Evolutionary conservation across 2,113 vertebrate genomes (phyloP), one percentile per base, ranked within the genome.

Genomic region (Pundamilia nyererei): DNA sequence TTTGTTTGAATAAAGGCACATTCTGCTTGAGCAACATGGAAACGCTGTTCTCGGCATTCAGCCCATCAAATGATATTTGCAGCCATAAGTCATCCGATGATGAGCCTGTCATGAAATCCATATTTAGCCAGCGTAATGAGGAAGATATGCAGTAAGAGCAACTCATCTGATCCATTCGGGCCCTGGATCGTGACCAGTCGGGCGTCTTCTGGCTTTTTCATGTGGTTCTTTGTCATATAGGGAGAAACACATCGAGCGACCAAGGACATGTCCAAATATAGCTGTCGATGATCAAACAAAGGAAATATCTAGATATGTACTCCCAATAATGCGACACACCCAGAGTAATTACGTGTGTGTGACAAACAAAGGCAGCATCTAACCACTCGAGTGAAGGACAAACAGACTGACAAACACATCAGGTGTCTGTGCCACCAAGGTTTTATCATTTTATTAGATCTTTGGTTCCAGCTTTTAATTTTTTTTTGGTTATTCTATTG

Each of bases 81-180:
- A 79, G 35, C 33, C 47, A n/a, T 53, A 85, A 87, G 54, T 81
- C 89, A 82, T 81, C 31, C 15, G 65, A 77, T n/a, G 79, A 31
- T 45, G 72, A 51, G 10, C 79, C 87, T 19, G 70, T 80, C 58
- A 80, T 85, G 21, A 79, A 70, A 21, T 65, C 87, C 91, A 91
- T 54, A 88, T 92, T 93, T 91, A 91, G 86, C 53, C 47, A 5
- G 9, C 1, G 54, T 79, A 80, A 89, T 88, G 82, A 89, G 80
- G 87, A 89, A 89, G 83, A 79, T 62, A 85, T 88, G 89, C 58
- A 70, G 60, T 14, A 31, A 90, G 81, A 82, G 80, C 24, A 65
- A 79, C 79, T 80, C 89, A 62, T 82, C 31, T 83, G 38, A 72
- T 86, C 86, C 89, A 14, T 38, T 88, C 35, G 21, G 68, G 83